Evolutionary conservation across 2,797 vertebrate genomes (phyloP), one percentile per base, ranked within the genome.

Genomic region (Halcyon badia): DNA sequence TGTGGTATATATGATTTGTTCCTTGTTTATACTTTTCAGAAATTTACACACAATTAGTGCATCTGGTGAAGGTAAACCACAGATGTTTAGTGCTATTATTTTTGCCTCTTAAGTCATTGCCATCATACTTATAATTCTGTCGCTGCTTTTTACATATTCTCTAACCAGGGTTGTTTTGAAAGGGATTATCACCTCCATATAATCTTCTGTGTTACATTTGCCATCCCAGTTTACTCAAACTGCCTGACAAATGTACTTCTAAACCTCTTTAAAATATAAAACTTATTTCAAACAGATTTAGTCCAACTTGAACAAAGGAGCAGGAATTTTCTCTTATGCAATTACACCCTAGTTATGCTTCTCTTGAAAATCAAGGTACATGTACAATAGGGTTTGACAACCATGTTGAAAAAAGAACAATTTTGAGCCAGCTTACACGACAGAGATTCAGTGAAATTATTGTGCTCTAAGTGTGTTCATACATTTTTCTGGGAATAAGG

Each of bases 21-120:
- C 75, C 33, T 66, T 81, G 30, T 66, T 95, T 73, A 64, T 79
- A 26, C 9, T 91, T 89, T 86, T 91, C 75, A 91, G 51, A 73
- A 80, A 28, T 87, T 91, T 94, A 19, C 42, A 65, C 30, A 77
- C 39, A 83, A 52, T 87, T 85, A 92, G 7, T 72, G 6, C 60
- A 76, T 89, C 62, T 96, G 89, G 31, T 68, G 41, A 48, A 89
- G 31, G 25, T 24, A 87, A 89, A 73, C 5, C 51, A 78, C 82
- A 95, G 78, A 87, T 95, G 28, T 87, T 92, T 65, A 69, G 7
- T 62, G 65, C 18, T 78, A n/a, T 18, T 48, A 44, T 56, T 94
- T 90, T 87, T 95, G 25, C 20, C 8, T 84, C 77, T 68, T 87
- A 94, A 81, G 46, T 84, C 39, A 61, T 42, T 88, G 14, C 10